Percentiles rank a stretch among this genome's conserved stretches.
Evolutionary conservation across 2,113 vertebrate genomes (phyloP).

Genomic region (Nothoprocta perdicaria): DNA sequence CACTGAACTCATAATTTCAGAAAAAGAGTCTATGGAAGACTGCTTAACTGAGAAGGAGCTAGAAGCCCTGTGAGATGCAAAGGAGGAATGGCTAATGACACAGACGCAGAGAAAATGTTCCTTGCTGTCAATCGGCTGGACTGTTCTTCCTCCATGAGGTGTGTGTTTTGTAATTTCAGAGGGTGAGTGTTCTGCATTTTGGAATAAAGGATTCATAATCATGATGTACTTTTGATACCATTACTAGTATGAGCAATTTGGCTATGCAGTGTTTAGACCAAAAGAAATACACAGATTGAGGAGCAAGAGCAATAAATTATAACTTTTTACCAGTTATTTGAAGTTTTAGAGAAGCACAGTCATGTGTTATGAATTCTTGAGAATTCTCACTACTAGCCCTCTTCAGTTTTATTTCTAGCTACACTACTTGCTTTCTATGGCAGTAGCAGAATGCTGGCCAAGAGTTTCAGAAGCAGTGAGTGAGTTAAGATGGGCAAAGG

Average conservation of each 20-base stretch:
- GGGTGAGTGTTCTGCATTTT: not conserved
- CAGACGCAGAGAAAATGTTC: not conserved
- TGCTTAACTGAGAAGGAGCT: not conserved
- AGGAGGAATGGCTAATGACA: not conserved
- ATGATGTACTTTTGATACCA: not conserved
- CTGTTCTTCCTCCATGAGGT: not conserved
- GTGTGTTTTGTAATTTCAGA: rapidly evolving
- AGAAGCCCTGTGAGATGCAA: not conserved
- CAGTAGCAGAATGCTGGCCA: conserved; percentile 17
- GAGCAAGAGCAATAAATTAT: conserved; percentile 25
- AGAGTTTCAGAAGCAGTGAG: conserved; percentile 59
- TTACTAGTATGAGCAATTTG: not conserved
- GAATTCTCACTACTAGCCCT: not conserved
- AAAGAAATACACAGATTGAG: conserved; percentile 12
- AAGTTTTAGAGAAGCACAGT: conserved; percentile 9
- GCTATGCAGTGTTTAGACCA: not conserved
- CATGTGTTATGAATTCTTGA: conserved; percentile 22
- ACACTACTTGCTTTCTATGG: conserved; percentile 22
- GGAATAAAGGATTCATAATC: not conserved
- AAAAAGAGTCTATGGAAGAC: not conserved
- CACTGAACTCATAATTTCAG: not conserved
- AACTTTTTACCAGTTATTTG: conserved; percentile 20
- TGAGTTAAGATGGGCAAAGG: conserved; percentile 22
- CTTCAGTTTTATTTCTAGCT: conserved; percentile 55
- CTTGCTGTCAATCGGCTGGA: not conserved